Base-by-base conservation (phyloP, 2,797 vertebrate species). In the Enteromius anoplus region DNA sequence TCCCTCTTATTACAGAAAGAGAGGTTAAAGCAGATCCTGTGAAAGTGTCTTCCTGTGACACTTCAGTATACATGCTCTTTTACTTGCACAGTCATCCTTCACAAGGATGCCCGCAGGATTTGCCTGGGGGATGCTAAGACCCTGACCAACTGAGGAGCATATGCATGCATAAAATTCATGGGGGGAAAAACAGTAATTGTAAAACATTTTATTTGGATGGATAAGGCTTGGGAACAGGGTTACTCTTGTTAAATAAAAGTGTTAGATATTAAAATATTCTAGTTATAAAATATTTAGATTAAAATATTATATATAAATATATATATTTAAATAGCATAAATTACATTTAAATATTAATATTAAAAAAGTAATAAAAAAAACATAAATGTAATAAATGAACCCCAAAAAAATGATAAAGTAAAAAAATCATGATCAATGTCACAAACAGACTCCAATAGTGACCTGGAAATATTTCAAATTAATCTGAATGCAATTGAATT, bases 21-120 rank as follows among this genome's bases (percentile, higher is more conserved):
- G 42, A 37, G 42, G 42, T 64, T 65, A 66, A n/a, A 75, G 69
- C 49, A 58, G 40, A 78, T 80, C 68, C 29, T 26, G n/a, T 78
- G 72, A 79, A 73, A 51, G 12, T 0, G 5, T 29, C 15, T 70
- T 71, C 73, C 60, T 69, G 49, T 78, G 60, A 70, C 51, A 82
- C 51, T 83, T 85, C 32, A 80, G 37, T 78, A 51, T 78, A 83
- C 71, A 70, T 79, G 77, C 14, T 68, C 47, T 75, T 47, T 75
- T 11, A 40, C 80, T 77, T 55, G 14, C 64, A 64, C 76, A 73
- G 73, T 75, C 65, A 60, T 80, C 60, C 49, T 42, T 75, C 62
- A 60, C 10, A 53, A n/a, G 21, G 19, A 75, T 40, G 12, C 21
- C 51, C 23, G 34, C 34, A 40, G 72, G 72, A 75, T 75, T 58